Evolutionary conservation across 2,888 invertebrate species (phyloP).

Genomic region (Silvanus unidentatus): DNA sequence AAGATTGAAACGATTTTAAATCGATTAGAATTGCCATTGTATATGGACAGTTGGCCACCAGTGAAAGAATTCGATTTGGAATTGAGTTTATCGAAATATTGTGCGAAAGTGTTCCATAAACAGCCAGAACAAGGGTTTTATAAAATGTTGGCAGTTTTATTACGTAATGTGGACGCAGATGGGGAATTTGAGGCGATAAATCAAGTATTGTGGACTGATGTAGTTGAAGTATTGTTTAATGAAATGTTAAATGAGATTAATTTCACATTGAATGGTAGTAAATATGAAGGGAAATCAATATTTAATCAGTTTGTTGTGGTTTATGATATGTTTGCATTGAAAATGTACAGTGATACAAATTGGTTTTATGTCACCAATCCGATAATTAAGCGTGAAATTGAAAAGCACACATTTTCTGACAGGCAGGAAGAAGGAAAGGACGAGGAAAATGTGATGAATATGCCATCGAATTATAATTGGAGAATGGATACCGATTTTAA

Average conservation of each 20-base stretch:
- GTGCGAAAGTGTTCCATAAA: conserved; percentile 47
- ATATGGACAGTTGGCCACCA: conserved; percentile 47
- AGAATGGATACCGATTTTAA: conserved; percentile 11
- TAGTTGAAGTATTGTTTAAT: conserved; percentile 51
- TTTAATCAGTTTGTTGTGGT: conserved; percentile 47
- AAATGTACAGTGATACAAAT: conserved; percentile 50
- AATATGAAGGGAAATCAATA: conserved; percentile 30
- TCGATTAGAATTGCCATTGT: conserved; percentile 52
- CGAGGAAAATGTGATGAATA: too few species aligned
- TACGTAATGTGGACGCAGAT: conserved; percentile 44
- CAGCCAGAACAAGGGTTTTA: conserved; percentile 50
- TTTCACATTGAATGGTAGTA: conserved; percentile 28
- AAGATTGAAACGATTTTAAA: conserved; percentile 52
- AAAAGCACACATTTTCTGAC: conserved; percentile 16
- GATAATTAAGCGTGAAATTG: conserved; percentile 43
- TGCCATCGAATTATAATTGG: too few species aligned
- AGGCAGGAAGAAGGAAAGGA: conserved; percentile 8
- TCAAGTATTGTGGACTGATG: conserved; percentile 50
- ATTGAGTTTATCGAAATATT: conserved; percentile 49
- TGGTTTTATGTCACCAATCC: conserved; percentile 54
- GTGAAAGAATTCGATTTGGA: conserved; percentile 46
- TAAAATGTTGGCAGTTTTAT: conserved; percentile 44
- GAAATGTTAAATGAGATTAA: conserved; percentile 51
- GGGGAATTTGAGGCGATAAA: conserved; percentile 46
- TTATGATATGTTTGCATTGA: conserved; percentile 52